These are phyloP conservation scores for Spicauda simplicius DNA, from an alignment of 2,888 invertebrate species.

Conservation along the genomic window DNA sequence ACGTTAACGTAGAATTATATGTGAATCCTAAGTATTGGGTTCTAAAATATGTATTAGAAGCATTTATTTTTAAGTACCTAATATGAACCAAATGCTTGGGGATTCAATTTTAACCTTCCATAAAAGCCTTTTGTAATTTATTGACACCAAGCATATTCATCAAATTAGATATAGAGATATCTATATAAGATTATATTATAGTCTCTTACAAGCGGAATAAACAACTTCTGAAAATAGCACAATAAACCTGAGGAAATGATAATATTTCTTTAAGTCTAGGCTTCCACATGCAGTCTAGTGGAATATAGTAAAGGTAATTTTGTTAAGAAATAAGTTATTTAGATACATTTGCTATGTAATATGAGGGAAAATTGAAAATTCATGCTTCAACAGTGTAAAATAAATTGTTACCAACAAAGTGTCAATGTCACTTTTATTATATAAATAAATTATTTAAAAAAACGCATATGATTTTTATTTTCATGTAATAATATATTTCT, in stretches of 20 bases:
- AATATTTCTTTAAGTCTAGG: neutral
- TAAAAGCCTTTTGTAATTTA: neutral
- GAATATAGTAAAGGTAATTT: neutral
- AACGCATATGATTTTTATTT: conserved; percentile 1
- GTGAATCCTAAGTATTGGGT: neutral
- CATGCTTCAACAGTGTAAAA: conserved; percentile 18
- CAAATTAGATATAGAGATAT: neutral
- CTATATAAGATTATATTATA: too few species aligned
- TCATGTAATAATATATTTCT: neutral
- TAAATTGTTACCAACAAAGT: conserved; percentile 19
- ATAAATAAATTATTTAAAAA: conserved; percentile 21
- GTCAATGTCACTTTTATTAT: conserved; percentile 17
- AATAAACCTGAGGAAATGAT: neutral
- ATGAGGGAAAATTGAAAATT: neutral
- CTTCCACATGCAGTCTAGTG: neutral
- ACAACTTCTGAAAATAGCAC: neutral
- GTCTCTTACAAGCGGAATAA: too few species aligned
- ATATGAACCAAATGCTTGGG: neutral
- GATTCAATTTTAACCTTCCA: too few species aligned
- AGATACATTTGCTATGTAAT: neutral
- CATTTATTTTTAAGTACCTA: neutral
- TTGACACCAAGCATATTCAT: conserved; percentile 14
- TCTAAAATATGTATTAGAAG: neutral
- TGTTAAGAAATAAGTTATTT: neutral
- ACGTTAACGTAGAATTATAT: neutral